phyloP scores from a whole-genome alignment of 2,797 vertebrate species.

The Lagocephalus sceleratus region DNA sequence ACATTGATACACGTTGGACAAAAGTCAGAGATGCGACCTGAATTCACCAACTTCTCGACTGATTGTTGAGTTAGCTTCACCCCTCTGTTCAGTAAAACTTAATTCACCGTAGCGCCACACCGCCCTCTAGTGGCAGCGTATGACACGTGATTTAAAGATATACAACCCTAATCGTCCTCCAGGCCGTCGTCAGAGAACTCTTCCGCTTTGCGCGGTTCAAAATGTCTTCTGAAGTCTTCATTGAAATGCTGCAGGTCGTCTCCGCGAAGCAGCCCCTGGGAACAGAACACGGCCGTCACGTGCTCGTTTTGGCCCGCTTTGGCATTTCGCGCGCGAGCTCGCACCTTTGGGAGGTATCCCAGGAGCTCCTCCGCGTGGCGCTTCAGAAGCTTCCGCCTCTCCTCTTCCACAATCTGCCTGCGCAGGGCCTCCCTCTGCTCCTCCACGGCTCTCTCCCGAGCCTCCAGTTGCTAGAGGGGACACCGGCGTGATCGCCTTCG shows the following conservation, averaged over 20 bases:
- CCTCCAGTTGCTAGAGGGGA: constrained; percentile 78
- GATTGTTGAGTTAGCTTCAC: no score
- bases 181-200: constrained; percentile 62
- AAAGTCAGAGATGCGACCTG: no score
- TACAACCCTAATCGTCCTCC: constrained; percentile 51
- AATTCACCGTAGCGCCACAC: not conserved
- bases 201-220: constrained; percentile 67
- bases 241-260: constrained; percentile 86
- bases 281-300: constrained; percentile 14
- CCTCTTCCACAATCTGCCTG: constrained; percentile 86
- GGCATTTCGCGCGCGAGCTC: constrained; percentile 10
- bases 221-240: constrained; percentile 84
- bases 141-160: constrained; percentile 7
- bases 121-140: constrained; percentile 72
- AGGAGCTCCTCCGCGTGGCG: constrained; percentile 84
- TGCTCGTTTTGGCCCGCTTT: not conserved
- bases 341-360: constrained; percentile 89
- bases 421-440: constrained; percentile 74
- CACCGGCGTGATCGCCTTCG: constrained; percentile 12
- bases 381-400: constrained; percentile 86
- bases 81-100: no score
- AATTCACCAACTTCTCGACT: no score
- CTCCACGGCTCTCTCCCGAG: constrained; percentile 78
- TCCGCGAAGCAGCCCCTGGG: constrained; percentile 87
- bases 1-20: no score